Conservation (phyloP, 2,113 vertebrate genomes). For the Murina feae region DNA sequence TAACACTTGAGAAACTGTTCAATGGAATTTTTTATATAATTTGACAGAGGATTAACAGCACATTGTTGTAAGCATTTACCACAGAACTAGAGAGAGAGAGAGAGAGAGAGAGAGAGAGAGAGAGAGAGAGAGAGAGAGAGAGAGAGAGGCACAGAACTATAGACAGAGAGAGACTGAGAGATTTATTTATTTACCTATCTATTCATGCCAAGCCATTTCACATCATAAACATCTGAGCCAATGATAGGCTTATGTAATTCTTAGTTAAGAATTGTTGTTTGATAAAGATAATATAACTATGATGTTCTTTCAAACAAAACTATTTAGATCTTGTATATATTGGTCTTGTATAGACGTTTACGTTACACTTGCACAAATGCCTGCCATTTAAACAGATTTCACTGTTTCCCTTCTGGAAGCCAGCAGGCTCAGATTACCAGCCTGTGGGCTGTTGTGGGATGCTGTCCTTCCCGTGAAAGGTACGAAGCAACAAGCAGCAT, state of each 20-base stretch:
- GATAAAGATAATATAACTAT: background rate
- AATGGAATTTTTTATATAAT: background rate
- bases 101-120: accelerated
- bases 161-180: background rate
- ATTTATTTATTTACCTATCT: background rate
- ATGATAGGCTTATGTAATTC: background rate
- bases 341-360: background rate
- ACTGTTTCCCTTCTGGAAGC: slow-evolving; percentile 63
- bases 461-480: slow-evolving; percentile 59
- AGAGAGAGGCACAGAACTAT: no score
- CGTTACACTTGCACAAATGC: slow-evolving; percentile 66
- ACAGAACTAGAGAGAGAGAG: background rate
- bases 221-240: background rate
- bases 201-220: background rate
- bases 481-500: slow-evolving; percentile 61
- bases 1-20: background rate
- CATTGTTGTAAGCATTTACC: background rate
- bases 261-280: background rate
- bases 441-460: slow-evolving; percentile 45
- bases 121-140: background rate
- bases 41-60: background rate
- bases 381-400: slow-evolving; percentile 65
- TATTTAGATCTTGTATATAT: background rate
- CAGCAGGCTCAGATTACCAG: slow-evolving; percentile 59
- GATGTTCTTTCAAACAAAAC: background rate